Evolutionary conservation across 2,888 invertebrate species (phyloP), one percentile per base, ranked within the genome.

Genomic region (Pilophorus perplexus): DNA sequence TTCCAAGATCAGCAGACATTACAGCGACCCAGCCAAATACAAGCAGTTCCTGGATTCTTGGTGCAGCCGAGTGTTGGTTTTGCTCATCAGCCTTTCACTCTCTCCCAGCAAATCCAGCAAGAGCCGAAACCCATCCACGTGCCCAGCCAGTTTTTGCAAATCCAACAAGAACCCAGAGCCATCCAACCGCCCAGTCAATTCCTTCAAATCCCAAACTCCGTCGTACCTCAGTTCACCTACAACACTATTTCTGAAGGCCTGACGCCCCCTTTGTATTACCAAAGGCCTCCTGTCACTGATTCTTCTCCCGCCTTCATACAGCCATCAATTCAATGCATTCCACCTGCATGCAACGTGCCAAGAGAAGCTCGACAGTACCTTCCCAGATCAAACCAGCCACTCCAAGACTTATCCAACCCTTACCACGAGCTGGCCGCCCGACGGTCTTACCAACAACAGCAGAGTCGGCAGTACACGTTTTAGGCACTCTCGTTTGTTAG

Each of bases 351-450:
- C 14, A 25, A 28, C 23, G 52, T 25, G 25, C 59, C 38, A 2
- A 22, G 42, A 4, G 14, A 46, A 38, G 22, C 22, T 38, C 38
- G 38, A 18, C 64, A 37, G 16, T 64, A 64, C 23, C 23, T 64
- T 6, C 64, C 50, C 37, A 52, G 27, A 14, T 20, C 62, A 3
- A 27, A 20, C 23, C 16, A 48, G 12, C 38, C 33, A 6, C 2
- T 65, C 12, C 65, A 65, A 33, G 65, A 64, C 4, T 33, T 64
- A 18, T 54, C 65, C 1, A 55, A 65, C 25, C 65, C 65, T 1
- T 65, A 55, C 25, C 55, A 55, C 42, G 65, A 48, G 6, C 8
- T 65, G 8, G 65, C 55, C 22, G 50, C 28, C 3, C 54, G 55
- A 42, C 40, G 55, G 37, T 42, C 59, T 1, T 42, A 40, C 20